Evolutionary conservation across 2,113 vertebrate species (phyloP).

Genomic region (Pelodiscus sinensis): DNA sequence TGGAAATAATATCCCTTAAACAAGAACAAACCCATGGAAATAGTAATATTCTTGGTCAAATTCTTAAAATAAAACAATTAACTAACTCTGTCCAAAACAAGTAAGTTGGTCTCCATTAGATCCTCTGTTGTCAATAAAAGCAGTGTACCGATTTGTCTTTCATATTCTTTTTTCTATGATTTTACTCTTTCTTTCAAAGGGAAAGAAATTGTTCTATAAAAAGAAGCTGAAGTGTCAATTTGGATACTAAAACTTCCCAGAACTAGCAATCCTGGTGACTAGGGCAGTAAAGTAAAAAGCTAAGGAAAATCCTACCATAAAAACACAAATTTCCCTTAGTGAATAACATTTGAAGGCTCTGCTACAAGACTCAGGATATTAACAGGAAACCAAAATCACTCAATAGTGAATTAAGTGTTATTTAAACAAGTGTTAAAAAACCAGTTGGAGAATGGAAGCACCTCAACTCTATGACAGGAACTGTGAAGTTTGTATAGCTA

Average conservation of each 20-base stretch:
- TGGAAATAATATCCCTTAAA: background rate
- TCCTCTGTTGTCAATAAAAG: slow-evolving; percentile 5
- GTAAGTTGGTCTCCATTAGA: background rate
- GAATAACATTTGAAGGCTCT: background rate
- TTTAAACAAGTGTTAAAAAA: background rate
- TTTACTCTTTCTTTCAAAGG: background rate
- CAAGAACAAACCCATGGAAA: background rate
- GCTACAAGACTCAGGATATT: background rate
- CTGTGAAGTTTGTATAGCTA: background rate
- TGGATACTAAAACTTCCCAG: background rate
- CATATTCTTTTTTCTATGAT: background rate
- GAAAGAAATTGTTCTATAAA: background rate
- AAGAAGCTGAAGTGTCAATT: background rate
- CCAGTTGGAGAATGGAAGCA: background rate
- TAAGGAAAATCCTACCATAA: background rate
- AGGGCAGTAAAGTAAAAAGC: background rate
- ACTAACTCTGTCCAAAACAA: background rate
- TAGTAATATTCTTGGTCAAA: background rate
- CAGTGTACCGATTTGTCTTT: background rate
- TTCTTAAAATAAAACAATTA: background rate
- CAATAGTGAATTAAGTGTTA: background rate
- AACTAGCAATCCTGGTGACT: background rate
- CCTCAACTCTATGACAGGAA: background rate
- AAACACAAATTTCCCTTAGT: background rate
- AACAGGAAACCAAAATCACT: background rate